Percentiles rank a stretch among this genome's conserved stretches.
Conservation (phyloP, 2,113 vertebrate species). For the Cyrtonyx montezumae region DNA sequence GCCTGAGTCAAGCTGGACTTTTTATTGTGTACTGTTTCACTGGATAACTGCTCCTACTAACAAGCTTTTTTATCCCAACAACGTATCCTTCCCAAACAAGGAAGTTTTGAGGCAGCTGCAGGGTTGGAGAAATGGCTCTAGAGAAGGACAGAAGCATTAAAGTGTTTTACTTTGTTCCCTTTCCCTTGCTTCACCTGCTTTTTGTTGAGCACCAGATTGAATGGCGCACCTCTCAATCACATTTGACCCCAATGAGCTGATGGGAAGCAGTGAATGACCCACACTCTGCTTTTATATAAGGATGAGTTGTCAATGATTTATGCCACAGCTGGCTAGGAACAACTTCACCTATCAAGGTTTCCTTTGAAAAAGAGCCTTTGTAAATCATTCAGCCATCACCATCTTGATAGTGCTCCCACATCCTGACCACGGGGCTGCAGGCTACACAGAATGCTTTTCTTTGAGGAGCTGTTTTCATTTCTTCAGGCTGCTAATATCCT, state of each 20-base stretch:
- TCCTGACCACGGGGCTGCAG: background rate
- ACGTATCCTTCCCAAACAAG: background rate
- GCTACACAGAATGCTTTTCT: background rate
- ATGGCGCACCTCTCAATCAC: background rate
- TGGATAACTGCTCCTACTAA: background rate
- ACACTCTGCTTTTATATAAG: background rate
- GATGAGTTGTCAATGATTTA: background rate
- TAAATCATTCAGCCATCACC: background rate
- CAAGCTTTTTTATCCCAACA: background rate
- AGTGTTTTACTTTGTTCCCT: background rate
- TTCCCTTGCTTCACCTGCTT: background rate
- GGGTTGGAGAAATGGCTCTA: background rate
- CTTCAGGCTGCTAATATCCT: constrained; percentile 16
- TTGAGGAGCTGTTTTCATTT: background rate
- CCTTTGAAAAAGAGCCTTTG: background rate
- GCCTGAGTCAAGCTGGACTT: background rate
- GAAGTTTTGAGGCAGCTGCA: background rate
- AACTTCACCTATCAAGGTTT: background rate
- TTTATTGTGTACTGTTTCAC: background rate
- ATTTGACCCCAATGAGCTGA: background rate
- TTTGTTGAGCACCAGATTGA: background rate
- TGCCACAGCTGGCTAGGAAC: background rate
- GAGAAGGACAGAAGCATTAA: background rate
- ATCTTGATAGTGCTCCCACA: background rate
- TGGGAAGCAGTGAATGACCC: background rate